Percentiles rank a stretch among this genome's conserved stretches.
Evolutionary conservation across 2,797 vertebrate species (phyloP).

Genomic region (Hyperoplus immaculatus): DNA sequence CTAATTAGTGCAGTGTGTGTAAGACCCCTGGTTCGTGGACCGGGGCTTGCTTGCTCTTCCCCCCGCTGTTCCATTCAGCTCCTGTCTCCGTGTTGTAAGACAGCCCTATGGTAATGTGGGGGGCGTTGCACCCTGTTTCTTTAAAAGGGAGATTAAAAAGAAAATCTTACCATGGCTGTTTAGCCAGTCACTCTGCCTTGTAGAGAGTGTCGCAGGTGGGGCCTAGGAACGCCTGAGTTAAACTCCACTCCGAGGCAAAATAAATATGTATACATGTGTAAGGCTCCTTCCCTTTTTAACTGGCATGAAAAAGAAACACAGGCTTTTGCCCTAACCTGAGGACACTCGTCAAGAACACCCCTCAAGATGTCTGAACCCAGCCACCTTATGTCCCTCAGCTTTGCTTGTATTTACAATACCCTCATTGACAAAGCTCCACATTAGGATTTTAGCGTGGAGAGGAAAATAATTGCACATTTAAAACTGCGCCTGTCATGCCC

Average conservation of each 20-base stretch:
- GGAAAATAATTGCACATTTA: conserved; percentile 33
- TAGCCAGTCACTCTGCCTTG: conserved; percentile 68
- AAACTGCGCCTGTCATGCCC: conserved; percentile 17
- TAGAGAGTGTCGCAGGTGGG: conserved; percentile 50
- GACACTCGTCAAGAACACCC: conserved; percentile 22
- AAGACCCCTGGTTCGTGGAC: conserved; percentile 51
- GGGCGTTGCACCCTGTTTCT: conserved; percentile 43
- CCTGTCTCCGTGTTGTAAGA: conserved; percentile 54
- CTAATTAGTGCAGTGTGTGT: conserved; percentile 74
- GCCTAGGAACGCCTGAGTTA: conserved; percentile 23
- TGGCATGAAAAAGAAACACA: conserved; percentile 21
- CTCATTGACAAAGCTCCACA: background rate
- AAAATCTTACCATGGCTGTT: conserved; percentile 76
- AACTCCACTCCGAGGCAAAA: conserved; percentile 47
- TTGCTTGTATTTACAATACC: conserved; percentile 21
- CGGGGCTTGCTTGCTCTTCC: conserved; percentile 43
- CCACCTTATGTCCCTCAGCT: background rate
- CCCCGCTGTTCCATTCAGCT: conserved; percentile 81
- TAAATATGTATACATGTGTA: conserved; percentile 58
- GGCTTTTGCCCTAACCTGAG: conserved; percentile 21
- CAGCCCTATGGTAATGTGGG: conserved; percentile 75
- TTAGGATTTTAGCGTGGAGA: background rate
- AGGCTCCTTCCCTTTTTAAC: conserved; percentile 23
- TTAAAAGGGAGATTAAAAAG: conserved; percentile 72
- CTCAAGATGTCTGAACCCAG: conserved; percentile 10